Conservation (phyloP, 2,113 vertebrate genomes). For the Serilophus lunatus region DNA sequence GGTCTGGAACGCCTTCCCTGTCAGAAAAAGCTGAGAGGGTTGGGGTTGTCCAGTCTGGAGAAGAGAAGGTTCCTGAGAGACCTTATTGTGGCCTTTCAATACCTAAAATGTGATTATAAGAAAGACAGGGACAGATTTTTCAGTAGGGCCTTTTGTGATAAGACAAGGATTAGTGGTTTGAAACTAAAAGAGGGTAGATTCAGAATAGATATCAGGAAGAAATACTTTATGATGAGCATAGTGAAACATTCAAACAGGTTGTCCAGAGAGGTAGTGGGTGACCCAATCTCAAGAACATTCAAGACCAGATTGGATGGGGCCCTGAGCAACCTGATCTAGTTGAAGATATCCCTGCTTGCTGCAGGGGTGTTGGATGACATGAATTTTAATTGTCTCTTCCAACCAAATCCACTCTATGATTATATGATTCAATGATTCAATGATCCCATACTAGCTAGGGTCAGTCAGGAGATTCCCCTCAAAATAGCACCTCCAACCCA, state of each 20-base stretch:
- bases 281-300: not conserved
- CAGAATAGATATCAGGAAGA: not conserved
- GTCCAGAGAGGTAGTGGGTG: not conserved
- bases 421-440: not conserved
- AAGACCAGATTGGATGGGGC: not conserved
- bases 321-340: not conserved
- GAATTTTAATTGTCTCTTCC: not conserved
- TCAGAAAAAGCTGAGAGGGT: not conserved
- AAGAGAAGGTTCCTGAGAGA: not conserved
- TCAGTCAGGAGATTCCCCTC: not conserved
- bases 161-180: not conserved
- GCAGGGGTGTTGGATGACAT: not conserved
- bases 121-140: not conserved
- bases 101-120: not conserved
- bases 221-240: not conserved
- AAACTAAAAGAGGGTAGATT: not conserved
- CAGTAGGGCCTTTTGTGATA: not conserved
- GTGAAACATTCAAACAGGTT: not conserved
- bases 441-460: not conserved
- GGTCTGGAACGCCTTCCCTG: rapidly evolving
- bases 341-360: not conserved
- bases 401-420: not conserved
- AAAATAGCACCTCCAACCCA: not conserved
- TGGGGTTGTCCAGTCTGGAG: not conserved
- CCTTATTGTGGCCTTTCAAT: not conserved